phyloP scores from a whole-genome alignment of 2,113 vertebrate genomes.

The Lophotis ruficrista region DNA sequence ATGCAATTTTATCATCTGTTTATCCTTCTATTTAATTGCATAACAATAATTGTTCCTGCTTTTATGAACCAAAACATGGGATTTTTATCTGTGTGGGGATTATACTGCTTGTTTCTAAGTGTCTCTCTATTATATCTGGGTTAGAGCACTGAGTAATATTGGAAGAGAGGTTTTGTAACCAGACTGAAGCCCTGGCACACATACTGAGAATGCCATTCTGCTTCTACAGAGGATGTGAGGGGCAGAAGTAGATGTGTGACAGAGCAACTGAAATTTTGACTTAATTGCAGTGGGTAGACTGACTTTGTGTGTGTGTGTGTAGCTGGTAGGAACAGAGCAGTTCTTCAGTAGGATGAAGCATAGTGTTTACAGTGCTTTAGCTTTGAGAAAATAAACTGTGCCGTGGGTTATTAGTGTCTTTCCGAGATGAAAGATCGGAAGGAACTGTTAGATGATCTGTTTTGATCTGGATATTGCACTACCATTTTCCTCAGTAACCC shows the following conservation, averaged over 20 bases:
- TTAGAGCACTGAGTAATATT: background rate
- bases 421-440: background rate
- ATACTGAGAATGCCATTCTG: background rate
- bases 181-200: background rate
- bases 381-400: background rate
- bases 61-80: background rate
- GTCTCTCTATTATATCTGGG: background rate
- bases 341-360: background rate
- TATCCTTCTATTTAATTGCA: background rate
- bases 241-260: background rate
- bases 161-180: background rate
- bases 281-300: background rate
- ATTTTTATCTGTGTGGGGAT: background rate
- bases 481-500: background rate
- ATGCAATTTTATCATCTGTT: background rate
- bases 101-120: background rate
- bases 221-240: background rate
- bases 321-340: background rate
- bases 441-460: background rate
- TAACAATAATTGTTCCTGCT: background rate
- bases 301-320: background rate
- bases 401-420: fast-evolving
- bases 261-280: background rate
- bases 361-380: background rate
- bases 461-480: background rate